Evolutionary conservation across 2,113 vertebrate genomes (phyloP).

Genomic region (Sylvietta virens): DNA sequence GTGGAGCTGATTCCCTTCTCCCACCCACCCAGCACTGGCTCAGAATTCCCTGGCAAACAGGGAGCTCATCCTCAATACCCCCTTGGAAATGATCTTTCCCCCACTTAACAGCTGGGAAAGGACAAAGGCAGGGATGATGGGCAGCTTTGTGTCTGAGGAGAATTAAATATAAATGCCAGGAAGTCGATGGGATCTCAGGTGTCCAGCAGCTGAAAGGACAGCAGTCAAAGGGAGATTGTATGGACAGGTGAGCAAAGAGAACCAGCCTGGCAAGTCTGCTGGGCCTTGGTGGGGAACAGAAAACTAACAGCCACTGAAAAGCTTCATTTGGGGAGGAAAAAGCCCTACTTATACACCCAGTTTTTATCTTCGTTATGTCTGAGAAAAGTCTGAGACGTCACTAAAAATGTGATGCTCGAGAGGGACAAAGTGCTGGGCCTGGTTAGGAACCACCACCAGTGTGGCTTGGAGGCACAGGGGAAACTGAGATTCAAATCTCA

Average conservation of each 20-base stretch:
- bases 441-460: rapidly evolving
- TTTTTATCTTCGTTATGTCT: not conserved
- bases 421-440: not conserved
- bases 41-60: not conserved
- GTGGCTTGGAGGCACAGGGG: not conserved
- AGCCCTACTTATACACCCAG: not conserved
- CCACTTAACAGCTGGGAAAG: not conserved
- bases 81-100: not conserved
- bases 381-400: not conserved
- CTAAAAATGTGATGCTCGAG: not conserved
- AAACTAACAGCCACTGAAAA: not conserved
- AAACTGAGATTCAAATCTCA: not conserved
- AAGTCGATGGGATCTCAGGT: not conserved
- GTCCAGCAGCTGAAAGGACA: not conserved
- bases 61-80: not conserved
- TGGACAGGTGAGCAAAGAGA: not conserved
- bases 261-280: not conserved
- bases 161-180: not conserved
- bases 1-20: not conserved
- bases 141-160: not conserved
- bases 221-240: not conserved
- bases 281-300: not conserved
- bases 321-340: not conserved
- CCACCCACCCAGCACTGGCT: not conserved
- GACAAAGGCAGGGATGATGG: not conserved